Percentiles rank a stretch among this genome's conserved stretches.
Evolutionary conservation across 2,113 vertebrate species (phyloP).

Genomic region (Campylorhamphus procurvoides): DNA sequence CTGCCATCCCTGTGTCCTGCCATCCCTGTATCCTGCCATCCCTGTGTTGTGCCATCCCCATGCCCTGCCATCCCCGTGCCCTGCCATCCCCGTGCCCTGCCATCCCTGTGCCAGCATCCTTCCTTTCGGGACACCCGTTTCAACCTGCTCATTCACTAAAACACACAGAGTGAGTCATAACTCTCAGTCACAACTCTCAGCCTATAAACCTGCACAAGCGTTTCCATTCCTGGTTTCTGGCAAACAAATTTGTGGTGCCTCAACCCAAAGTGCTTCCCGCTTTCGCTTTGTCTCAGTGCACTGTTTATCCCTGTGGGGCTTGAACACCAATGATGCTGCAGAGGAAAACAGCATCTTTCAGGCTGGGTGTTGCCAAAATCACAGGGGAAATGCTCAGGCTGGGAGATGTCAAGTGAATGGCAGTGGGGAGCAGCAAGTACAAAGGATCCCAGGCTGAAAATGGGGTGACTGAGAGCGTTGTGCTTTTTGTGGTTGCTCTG

Average conservation of each 20-base stretch:
- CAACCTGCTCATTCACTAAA: neutral
- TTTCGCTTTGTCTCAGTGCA: neutral
- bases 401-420: neutral
- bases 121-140: neutral
- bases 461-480: neutral
- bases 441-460: neutral
- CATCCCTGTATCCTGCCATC: too few species aligned
- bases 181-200: neutral
- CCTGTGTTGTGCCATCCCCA: too few species aligned
- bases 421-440: too few species aligned
- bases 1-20: too few species aligned
- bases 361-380: neutral
- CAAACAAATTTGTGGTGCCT: neutral
- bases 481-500: neutral
- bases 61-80: too few species aligned
- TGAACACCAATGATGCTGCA: neutral
- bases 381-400: neutral
- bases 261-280: neutral
- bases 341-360: neutral
- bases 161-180: neutral
- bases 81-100: neutral
- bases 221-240: neutral
- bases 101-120: neutral
- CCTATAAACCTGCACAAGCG: neutral
- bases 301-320: fast-evolving